Evolutionary conservation across 2,797 vertebrate genomes (phyloP).

Genomic region (Simalia tracyae): DNA sequence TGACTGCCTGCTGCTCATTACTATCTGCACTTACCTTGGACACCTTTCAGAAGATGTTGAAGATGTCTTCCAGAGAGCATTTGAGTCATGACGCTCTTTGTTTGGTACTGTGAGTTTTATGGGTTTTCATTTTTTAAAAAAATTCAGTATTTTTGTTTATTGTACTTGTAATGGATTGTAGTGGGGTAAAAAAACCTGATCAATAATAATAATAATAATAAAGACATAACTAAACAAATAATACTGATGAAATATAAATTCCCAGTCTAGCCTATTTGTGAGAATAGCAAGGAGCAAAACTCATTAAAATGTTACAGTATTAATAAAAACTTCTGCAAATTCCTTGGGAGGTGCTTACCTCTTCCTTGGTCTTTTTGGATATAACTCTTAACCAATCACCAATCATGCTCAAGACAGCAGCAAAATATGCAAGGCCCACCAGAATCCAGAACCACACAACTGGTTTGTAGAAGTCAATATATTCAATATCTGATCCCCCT

Average conservation of each 20-base stretch:
- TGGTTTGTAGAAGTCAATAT: slow-evolving; percentile 94
- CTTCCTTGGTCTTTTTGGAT: slow-evolving; percentile 98
- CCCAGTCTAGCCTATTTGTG: not conserved
- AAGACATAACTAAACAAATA: not conserved
- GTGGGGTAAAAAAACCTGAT: not conserved
- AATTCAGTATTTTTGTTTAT: not conserved
- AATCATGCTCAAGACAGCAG: slow-evolving; percentile 99
- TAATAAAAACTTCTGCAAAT: not conserved
- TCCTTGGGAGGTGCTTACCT: slow-evolving; percentile 76
- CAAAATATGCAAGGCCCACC: slow-evolving; percentile 96
- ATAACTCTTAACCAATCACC: slow-evolving; percentile 97
- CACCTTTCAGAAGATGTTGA: not conserved
- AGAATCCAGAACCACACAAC: slow-evolving; percentile 99
- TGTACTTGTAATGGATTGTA: not conserved
- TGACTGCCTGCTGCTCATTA: no score
- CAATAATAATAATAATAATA: not conserved
- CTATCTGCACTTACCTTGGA: not conserved
- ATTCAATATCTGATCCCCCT: slow-evolving; percentile 90
- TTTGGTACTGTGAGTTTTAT: not conserved
- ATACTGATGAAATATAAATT: not conserved
- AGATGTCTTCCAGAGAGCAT: not conserved
- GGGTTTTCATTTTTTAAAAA: not conserved
- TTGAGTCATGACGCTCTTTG: not conserved
- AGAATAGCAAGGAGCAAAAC: not conserved
- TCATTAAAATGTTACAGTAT: not conserved